Conservation (phyloP, 2,113 vertebrate genomes). For the Phylloscopus whistleri region DNA sequence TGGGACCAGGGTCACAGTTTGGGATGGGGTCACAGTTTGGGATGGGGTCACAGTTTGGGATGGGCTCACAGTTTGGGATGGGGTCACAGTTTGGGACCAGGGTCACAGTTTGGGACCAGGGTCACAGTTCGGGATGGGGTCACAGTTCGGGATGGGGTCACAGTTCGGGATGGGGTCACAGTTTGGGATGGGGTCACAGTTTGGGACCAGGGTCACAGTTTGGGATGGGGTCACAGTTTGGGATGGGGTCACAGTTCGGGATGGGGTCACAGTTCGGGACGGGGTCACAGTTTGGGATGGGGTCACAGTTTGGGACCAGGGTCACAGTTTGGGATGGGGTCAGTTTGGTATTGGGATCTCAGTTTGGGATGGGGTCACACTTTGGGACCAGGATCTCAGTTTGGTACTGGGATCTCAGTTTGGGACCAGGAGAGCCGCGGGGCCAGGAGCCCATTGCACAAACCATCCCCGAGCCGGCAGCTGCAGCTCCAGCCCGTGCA, state of each 20-base stretch:
- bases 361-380: accelerated
- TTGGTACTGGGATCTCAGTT: background rate
- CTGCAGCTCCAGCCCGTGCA: background rate
- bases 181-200: accelerated
- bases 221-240: too few relatives aligned
- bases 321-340: background rate
- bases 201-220: too few relatives aligned
- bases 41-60: background rate
- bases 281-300: background rate
- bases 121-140: accelerated
- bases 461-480: background rate
- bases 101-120: background rate
- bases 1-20: too few relatives aligned
- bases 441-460: background rate
- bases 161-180: too few relatives aligned
- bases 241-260: background rate
- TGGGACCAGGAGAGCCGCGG: accelerated
- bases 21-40: too few relatives aligned
- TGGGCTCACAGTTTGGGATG: background rate
- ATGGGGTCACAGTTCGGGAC: background rate
- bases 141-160: too few relatives aligned
- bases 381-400: background rate
- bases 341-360: accelerated
- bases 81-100: background rate
- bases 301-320: background rate